Evolutionary conservation across 2,113 vertebrate species (phyloP).

Genomic region (Barbus barbus): DNA sequence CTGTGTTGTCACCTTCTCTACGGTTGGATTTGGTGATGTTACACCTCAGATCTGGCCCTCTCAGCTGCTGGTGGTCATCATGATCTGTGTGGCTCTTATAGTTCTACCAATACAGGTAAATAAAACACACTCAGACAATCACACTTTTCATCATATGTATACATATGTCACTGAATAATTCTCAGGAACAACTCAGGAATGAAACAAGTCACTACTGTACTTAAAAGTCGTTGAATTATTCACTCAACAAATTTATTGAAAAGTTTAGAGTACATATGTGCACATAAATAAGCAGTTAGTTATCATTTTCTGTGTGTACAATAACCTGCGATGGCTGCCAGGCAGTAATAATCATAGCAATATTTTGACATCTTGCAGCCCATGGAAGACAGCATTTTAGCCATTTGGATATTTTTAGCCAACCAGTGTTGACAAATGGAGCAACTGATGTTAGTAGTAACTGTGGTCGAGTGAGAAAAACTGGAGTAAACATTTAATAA

Average conservation of each 20-base stretch:
- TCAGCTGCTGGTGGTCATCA: conserved; percentile 83
- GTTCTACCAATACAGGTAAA: conserved; percentile 83
- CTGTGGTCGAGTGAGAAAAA: neutral
- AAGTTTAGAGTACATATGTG: neutral
- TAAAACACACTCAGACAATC: neutral
- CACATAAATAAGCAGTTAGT: too few relatives aligned
- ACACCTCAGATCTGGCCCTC: conserved; percentile 84
- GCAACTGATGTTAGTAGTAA: neutral
- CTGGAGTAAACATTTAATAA: neutral
- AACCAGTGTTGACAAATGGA: neutral
- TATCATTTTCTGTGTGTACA: neutral
- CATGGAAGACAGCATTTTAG: neutral
- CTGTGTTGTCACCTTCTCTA: conserved; percentile 84
- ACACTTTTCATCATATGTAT: neutral
- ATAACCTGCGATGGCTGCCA: neutral
- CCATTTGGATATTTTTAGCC: neutral
- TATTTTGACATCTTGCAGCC: neutral
- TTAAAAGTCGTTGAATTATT: neutral
- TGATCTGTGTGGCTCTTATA: conserved; percentile 84
- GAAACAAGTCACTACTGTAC: neutral
- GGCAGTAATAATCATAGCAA: neutral
- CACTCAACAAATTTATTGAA: neutral
- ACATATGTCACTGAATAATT: neutral
- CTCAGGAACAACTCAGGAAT: neutral
- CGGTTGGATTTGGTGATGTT: conserved; percentile 82